A percentile compares a stretch with the other conserved stretches of the same genome.
Evolutionary conservation across 2,113 vertebrate species (phyloP).

Genomic region (Mormyrus lacerda): DNA sequence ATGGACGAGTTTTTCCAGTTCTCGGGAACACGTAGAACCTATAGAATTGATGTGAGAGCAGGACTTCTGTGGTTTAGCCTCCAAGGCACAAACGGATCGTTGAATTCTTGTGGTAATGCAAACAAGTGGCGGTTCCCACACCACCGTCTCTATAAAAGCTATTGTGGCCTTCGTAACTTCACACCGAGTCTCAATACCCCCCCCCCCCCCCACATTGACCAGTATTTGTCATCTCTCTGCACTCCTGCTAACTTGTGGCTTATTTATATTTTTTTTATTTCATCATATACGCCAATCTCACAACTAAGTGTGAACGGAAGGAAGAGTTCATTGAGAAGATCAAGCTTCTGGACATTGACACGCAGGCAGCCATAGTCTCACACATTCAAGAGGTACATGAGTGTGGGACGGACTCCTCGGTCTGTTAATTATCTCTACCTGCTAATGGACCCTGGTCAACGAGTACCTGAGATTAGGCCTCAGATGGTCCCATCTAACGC

Average conservation of each 20-base stretch:
- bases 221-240: not conserved
- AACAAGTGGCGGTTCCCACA: not conserved
- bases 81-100: not conserved
- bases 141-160: not conserved
- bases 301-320: constrained; percentile 81
- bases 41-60: not conserved
- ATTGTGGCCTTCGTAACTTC: not conserved
- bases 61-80: not conserved
- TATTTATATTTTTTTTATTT: not conserved
- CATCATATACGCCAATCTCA: not conserved
- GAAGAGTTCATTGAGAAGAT: constrained; percentile 90
- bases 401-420: too few species aligned
- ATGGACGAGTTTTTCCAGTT: not conserved
- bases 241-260: not conserved
- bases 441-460: not conserved
- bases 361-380: constrained; percentile 82
- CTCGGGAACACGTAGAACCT: not conserved
- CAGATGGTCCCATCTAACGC: not conserved
- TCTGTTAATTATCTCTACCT: not conserved
- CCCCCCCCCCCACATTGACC: not conserved
- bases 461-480: not conserved
- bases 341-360: constrained; percentile 84
- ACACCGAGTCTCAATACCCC: not conserved
- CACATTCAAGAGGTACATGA: constrained; percentile 88
- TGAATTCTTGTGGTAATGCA: not conserved